Conservation (phyloP, 2,113 vertebrate species). For the Promerops cafer region DNA sequence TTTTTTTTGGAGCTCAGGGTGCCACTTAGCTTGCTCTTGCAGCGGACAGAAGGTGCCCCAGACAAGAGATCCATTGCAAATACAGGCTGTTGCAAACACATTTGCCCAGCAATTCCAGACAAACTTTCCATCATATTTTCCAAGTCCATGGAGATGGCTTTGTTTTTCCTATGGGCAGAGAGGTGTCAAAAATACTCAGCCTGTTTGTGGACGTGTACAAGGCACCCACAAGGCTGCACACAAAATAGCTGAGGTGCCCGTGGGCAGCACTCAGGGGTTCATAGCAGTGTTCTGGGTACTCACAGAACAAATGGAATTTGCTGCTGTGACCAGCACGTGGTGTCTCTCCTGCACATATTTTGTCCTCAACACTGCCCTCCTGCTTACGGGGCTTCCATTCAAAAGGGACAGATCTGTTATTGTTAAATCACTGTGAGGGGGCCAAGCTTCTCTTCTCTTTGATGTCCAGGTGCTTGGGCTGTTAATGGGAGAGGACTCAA, state of each 20-base stretch:
- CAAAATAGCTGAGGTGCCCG: background rate
- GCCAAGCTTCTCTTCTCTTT: background rate
- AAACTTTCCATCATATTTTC: background rate
- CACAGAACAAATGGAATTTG: background rate
- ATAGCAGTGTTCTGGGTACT: rapidly evolving
- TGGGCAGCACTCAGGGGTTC: background rate
- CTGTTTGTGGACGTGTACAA: background rate
- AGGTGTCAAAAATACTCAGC: background rate
- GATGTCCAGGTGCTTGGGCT: background rate
- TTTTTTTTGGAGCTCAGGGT: background rate
- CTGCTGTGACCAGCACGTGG: background rate
- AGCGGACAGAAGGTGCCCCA: background rate
- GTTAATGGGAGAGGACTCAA: background rate
- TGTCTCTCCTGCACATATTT: background rate
- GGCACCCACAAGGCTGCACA: background rate
- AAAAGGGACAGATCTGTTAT: background rate
- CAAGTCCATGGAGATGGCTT: background rate
- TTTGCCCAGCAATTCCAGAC: background rate
- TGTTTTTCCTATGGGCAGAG: background rate
- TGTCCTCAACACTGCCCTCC: background rate
- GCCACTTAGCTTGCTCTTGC: background rate
- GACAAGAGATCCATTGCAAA: background rate
- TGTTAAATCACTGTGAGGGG: background rate
- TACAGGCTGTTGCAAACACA: background rate
- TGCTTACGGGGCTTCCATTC: background rate